Evolutionary conservation across 2,113 vertebrate genomes (phyloP).

Genomic region (Setophaga petechia): DNA sequence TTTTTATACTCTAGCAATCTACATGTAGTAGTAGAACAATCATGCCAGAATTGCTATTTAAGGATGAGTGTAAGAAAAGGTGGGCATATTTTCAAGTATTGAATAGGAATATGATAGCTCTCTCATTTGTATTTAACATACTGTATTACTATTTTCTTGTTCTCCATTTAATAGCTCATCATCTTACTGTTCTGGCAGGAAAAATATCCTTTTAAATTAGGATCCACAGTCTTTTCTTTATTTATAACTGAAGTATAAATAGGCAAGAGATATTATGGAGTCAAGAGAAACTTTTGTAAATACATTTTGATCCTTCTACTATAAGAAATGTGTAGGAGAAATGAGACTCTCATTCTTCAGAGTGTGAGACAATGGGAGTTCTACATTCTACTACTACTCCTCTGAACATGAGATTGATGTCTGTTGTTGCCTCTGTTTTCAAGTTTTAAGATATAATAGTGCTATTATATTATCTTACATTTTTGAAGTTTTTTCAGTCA

Average conservation of each 20-base stretch:
- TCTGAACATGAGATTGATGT: conserved; percentile 5
- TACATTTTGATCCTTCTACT: not conserved
- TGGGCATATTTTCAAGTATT: not conserved
- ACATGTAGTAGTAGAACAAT: not conserved
- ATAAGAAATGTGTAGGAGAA: not conserved
- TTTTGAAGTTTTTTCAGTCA: not conserved
- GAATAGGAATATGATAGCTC: not conserved
- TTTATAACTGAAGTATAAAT: not conserved
- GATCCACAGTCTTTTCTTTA: not conserved
- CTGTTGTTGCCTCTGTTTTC: not conserved
- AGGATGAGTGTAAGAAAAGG: not conserved
- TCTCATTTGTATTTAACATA: not conserved
- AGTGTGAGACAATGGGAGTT: not conserved
- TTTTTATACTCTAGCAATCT: not conserved
- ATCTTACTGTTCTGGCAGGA: not conserved
- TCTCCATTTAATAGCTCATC: not conserved
- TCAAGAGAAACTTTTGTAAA: not conserved
- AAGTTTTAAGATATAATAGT: not conserved
- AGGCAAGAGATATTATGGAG: not conserved
- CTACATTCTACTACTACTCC: not conserved
- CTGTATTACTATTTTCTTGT: not conserved
- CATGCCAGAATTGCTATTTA: not conserved
- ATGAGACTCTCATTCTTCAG: not conserved
- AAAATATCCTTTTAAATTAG: not conserved
- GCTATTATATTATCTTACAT: not conserved